Evolutionary conservation across 2,888 invertebrate species (phyloP).

Genomic region (Agapostemon virescens): DNA sequence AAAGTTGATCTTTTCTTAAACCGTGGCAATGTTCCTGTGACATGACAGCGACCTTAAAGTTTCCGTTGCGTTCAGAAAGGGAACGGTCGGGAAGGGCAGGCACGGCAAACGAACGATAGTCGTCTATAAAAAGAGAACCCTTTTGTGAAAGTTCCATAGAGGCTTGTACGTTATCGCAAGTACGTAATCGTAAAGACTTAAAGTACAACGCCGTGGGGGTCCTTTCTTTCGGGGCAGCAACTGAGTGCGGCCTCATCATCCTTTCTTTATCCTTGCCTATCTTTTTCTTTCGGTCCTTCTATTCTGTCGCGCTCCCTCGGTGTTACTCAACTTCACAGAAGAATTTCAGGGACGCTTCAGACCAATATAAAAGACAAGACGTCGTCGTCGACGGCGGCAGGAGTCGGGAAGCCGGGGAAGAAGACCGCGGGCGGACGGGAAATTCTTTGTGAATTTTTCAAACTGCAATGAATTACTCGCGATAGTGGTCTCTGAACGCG

Average conservation of each 20-base stretch:
- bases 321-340: constrained; percentile 34
- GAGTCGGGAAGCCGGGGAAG: constrained; percentile 33
- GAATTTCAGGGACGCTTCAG: constrained; percentile 52
- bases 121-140: constrained; percentile 38
- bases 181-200: constrained; percentile 65
- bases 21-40: constrained; percentile 31
- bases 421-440: constrained; percentile 32
- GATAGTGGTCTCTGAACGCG: constrained; percentile 30
- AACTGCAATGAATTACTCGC: constrained; percentile 58
- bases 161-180: constrained; percentile 62
- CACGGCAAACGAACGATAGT: constrained; percentile 36
- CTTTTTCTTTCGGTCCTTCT: constrained; percentile 18
- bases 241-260: constrained; percentile 46
- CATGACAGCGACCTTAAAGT: constrained; percentile 29
- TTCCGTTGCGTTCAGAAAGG: background rate
- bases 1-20: constrained; percentile 26
- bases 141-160: constrained; percentile 50
- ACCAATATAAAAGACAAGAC: constrained; percentile 60
- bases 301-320: constrained; percentile 26
- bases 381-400: constrained; percentile 33
- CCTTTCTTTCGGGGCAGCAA: constrained; percentile 38
- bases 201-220: constrained; percentile 56
- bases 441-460: constrained; percentile 63
- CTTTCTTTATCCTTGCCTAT: constrained; percentile 42
- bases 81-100: background rate